Evolutionary conservation across 2,888 invertebrate species (phyloP).

Genomic region (Yponomeuta cagnagella): DNA sequence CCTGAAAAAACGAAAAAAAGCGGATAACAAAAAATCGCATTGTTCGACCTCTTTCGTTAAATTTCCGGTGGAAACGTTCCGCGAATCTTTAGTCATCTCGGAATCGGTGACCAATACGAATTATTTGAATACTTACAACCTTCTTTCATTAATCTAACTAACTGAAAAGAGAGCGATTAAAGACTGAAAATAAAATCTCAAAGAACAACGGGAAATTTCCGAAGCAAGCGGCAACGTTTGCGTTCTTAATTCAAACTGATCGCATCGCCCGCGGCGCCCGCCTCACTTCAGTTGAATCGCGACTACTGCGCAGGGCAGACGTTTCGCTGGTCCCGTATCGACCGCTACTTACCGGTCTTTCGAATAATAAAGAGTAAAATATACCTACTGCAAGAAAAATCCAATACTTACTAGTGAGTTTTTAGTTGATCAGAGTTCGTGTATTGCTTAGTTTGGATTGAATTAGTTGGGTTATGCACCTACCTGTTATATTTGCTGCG

Average conservation of each 20-base stretch:
- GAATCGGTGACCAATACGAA: background rate
- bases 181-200: background rate
- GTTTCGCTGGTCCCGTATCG: slow-evolving; percentile 22
- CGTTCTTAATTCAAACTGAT: background rate
- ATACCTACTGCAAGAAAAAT: background rate
- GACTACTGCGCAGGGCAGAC: slow-evolving; percentile 33
- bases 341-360: slow-evolving; percentile 20
- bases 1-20: too few relatives aligned
- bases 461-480: background rate
- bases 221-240: background rate
- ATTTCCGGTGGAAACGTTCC: background rate
- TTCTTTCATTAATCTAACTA: background rate
- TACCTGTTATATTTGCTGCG: background rate
- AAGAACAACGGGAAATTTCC: background rate
- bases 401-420: background rate
- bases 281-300: slow-evolving; percentile 39
- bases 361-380: background rate
- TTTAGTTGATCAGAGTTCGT: background rate
- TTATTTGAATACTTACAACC: background rate
- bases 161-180: background rate
- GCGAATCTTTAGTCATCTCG: background rate
- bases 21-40: too few relatives aligned
- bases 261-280: background rate
- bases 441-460: background rate
- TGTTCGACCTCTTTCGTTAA: background rate